Evolutionary conservation across 23 tunicate genomes (phyloP).

Genomic region (Ascidia mentula): DNA sequence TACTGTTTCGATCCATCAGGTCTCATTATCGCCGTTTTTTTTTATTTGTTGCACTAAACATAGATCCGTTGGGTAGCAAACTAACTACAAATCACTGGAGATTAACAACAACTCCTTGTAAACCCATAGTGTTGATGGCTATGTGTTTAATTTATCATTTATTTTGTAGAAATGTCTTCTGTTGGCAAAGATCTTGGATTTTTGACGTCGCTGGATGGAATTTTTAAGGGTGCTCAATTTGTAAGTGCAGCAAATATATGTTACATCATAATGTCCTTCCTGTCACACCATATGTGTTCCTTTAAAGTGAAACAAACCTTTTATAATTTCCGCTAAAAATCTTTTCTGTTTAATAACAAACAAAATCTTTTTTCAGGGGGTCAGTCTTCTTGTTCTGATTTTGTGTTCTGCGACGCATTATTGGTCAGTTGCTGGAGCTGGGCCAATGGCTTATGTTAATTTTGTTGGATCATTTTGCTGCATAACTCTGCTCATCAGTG

Average conservation of each 20-base stretch:
- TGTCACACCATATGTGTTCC: neutral
- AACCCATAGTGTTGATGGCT: neutral
- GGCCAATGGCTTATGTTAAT: conserved; percentile 13
- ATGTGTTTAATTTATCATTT: neutral
- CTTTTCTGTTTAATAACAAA: neutral
- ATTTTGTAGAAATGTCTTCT: neutral
- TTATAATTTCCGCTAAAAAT: neutral
- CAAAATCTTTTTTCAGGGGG: neutral
- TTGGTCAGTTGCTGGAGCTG: conserved; percentile 21
- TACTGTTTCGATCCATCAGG: too few species aligned
- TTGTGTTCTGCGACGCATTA: neutral
- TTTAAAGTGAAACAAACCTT: neutral
- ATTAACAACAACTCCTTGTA: too few species aligned
- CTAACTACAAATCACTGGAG: too few species aligned
- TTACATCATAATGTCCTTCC: neutral
- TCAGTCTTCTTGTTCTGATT: conserved; percentile 2
- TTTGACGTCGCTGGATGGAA: conserved; percentile 17
- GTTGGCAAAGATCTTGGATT: conserved; percentile 16
- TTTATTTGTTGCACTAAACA: neutral
- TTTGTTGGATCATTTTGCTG: conserved; percentile 18
- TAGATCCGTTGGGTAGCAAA: too few species aligned
- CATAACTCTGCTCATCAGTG: conserved; percentile 19
- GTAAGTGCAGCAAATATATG: neutral
- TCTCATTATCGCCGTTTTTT: too few species aligned
- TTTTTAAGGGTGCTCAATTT: conserved; percentile 23